Evolutionary conservation across 2,797 vertebrate genomes (phyloP), one percentile per base, ranked within the genome.

Genomic region (Diplodus puntazzo): DNA sequence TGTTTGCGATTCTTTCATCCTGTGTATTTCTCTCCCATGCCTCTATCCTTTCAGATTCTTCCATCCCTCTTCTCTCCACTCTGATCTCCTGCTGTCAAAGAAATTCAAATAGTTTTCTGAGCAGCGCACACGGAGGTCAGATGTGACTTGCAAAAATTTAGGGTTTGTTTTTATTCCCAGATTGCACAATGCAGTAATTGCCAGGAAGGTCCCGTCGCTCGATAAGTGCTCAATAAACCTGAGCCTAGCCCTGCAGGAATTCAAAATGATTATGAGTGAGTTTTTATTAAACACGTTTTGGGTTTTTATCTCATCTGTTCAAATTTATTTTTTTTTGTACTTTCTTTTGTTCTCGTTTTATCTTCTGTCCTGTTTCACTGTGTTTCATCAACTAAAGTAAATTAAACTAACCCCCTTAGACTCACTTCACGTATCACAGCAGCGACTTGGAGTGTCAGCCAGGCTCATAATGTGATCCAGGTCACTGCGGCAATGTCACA

Each of bases 1-100:
- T 91, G 84, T 87, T 72, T 83, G 84, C 55, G 1, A 62, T 73
- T 87, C 87, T 90, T 90, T 91, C 77, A 91, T 92, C 88, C 85
- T 48, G 66, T 53, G 43, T 34, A 43, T 69, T 87, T 79, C 79
- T 61, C 69, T 81, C 82, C 71, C 71, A 27, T 46, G 53, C 63
- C 4, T 27, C 61, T 71, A 72, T 79, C 46, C 63, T 75, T 61
- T 85, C 77, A 83, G 65, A 80, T 82, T 63, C 57, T 72, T 39
- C 62, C 18, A 17, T 77, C 80, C 71, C 59, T 76, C 73, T 55
- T 66, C 71, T 72, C 75, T 16, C 61, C 63, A 53, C 87, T 91
- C 86, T 83, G 87, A 89, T 91, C 84, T 83, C 86, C 80, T 20
- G 75, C 89, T 82, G 88, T 87, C 89, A 89, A 61, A 80, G 79